Percentiles rank a stretch among this genome's conserved stretches.
Conservation (phyloP, 1,140 invertebrate genomes). For the Brachionus asplanchnoidis region DNA sequence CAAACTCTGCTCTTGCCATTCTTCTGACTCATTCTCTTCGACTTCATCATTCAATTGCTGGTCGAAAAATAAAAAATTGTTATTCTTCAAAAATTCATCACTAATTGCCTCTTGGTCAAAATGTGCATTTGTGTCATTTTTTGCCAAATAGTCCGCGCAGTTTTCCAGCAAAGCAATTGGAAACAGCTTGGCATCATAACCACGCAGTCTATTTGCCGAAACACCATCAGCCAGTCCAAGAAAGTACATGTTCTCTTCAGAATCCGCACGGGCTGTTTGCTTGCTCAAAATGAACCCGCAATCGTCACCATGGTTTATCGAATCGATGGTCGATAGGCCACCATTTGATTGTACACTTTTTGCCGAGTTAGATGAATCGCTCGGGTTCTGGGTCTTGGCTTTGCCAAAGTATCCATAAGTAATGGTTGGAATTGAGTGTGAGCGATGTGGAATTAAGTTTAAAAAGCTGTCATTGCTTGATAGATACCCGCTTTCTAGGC, state of each 20-base stretch:
- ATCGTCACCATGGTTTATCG: constrained; percentile 19
- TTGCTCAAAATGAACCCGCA: background rate
- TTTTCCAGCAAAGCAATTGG: background rate
- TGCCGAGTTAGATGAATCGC: background rate
- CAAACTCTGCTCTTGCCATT: background rate
- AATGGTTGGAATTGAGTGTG: background rate
- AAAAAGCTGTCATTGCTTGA: constrained; percentile 12
- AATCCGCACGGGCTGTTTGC: no score
- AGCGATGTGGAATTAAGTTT: constrained; percentile 5
- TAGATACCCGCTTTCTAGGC: constrained; percentile 23
- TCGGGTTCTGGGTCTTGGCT: background rate
- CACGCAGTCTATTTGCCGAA: background rate
- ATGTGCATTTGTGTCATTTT: background rate
- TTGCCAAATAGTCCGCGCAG: background rate
- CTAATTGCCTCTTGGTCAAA: background rate
- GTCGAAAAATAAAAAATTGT: background rate
- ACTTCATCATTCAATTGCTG: background rate
- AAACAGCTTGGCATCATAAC: constrained; percentile 39
- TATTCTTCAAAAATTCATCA: constrained; percentile 13
- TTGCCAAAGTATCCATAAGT: constrained; percentile 32
- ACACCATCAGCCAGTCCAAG: constrained; percentile 39
- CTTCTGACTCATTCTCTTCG: background rate
- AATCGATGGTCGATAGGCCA: background rate
- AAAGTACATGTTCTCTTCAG: constrained; percentile 5
- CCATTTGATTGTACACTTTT: background rate